These are phyloP conservation scores for Macrosiphum euphorbiae DNA, from an alignment of 2,888 invertebrate genomes.

Conservation along the genomic window DNA sequence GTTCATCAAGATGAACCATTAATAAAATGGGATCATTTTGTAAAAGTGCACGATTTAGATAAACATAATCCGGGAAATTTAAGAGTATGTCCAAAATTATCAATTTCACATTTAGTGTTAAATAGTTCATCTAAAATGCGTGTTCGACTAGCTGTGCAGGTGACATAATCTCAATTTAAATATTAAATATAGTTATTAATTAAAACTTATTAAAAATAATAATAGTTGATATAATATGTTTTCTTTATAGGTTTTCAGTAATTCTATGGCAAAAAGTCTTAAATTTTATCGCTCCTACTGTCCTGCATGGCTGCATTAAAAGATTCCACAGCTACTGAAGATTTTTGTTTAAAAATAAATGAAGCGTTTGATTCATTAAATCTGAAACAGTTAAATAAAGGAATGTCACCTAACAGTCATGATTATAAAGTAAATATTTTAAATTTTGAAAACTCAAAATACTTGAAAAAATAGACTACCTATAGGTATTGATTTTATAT, in stretches of 20 bases:
- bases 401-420: conserved; percentile 23
- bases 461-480: no score
- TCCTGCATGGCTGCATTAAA: neutral
- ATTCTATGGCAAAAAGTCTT: conserved; percentile 16
- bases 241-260: conserved; percentile 14
- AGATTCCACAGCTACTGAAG: no score
- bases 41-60: neutral
- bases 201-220: no score
- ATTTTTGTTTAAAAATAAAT: no score
- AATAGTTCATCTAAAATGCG: conserved; percentile 20
- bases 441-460: neutral
- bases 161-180: no score
- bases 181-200: no score
- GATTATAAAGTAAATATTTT: conserved; percentile 13
- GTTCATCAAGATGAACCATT: conserved; percentile 22
- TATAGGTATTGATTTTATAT: no score
- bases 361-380: neutral
- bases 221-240: neutral
- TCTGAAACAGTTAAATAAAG: neutral
- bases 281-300: neutral
- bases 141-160: neutral
- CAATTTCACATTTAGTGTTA: conserved; percentile 7
- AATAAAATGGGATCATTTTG: no score
- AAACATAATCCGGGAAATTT: conserved; percentile 6
- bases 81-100: conserved; percentile 15